phyloP scores from a whole-genome alignment of 1,140 invertebrate genomes.

The Pseudomyrmex flavicornis region DNA sequence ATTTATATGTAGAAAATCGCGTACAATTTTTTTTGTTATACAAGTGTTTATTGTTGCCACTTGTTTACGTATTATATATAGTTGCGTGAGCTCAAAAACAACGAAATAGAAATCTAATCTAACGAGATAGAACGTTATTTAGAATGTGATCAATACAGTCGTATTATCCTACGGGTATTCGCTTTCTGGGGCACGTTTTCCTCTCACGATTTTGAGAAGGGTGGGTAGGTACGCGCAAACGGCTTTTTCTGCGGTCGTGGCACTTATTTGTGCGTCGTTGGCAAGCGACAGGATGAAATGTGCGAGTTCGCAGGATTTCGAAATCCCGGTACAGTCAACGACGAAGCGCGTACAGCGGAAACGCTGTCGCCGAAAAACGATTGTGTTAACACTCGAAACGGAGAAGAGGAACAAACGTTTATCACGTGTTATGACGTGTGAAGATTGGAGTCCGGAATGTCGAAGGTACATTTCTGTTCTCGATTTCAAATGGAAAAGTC shows the following conservation, averaged over 20 bases:
- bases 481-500: not conserved
- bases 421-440: slow-evolving; percentile 32
- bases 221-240: slow-evolving; percentile 1
- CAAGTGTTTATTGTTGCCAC: too few species aligned
- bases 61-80: too few species aligned
- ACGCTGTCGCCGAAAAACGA: slow-evolving; percentile 53
- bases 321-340: slow-evolving; percentile 23
- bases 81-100: too few species aligned
- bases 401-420: slow-evolving; percentile 38
- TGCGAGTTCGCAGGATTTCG: slow-evolving; percentile 33
- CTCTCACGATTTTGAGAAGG: slow-evolving; percentile 14
- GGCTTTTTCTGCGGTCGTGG: slow-evolving; percentile 6
- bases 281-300: slow-evolving; percentile 54
- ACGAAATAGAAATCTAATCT: too few species aligned
- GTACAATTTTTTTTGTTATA: too few species aligned
- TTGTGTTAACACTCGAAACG: slow-evolving; percentile 35
- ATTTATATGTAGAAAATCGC: not conserved
- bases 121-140: slow-evolving; percentile 2
- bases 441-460: slow-evolving; percentile 27
- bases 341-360: slow-evolving; percentile 38
- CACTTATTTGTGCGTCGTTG: slow-evolving; percentile 39
- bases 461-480: slow-evolving; percentile 13
- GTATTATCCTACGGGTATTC: slow-evolving; percentile 32
- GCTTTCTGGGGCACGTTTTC: not conserved
- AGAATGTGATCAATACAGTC: slow-evolving; percentile 39